Evolutionary conservation across 2,888 invertebrate species (phyloP), one percentile per base, ranked within the genome.

Genomic region (Papilio gigon): DNA sequence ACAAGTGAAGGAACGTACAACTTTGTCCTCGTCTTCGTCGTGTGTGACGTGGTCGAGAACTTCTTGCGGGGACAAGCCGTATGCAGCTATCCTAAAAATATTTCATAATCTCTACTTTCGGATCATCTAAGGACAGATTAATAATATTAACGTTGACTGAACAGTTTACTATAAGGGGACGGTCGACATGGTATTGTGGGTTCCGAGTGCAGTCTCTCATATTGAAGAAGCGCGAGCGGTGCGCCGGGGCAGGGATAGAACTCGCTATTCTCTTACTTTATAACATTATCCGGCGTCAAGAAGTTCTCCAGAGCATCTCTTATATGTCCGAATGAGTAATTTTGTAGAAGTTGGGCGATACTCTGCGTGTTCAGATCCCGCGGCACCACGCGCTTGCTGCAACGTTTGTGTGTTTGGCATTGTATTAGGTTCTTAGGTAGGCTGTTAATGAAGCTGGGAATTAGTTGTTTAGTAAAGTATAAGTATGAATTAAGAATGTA

Each of bases 1-100:
- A n/a, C 14, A 40, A 4, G n/a, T 40, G 4, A 14, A 40, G n/a
- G 9, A 20, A 20, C 85, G 82, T 69, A 86, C 87, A 22, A 76
- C 65, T 78, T 80, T 80, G 1, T 35, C 65, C 58, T 76, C 78
- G 1, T 68, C 70, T n/a, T 74, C 76, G 30, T 82, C 75, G 17
- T 81, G 74, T 42, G 85, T 65, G 37, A 89, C 72, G 64, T 75
- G 81, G 12, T 84, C 73, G 64, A 80, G 81, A 2, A 90, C 72
- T 44, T 87, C 85, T 69, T 77, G 73, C 0, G 83, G 75, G 2
- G 72, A 73, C 1, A 90, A 70, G 17, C 88, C 87, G 22, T 76
- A 72, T 0, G 80, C 82, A 6, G 88, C 84, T 71, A 88, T 86
- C 67, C 89, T 89, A 40, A 12, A 65, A n/a, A n/a, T n/a, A n/a